phyloP scores from a whole-genome alignment of 2,113 vertebrate species.

The Dryoscopus gambensis region DNA sequence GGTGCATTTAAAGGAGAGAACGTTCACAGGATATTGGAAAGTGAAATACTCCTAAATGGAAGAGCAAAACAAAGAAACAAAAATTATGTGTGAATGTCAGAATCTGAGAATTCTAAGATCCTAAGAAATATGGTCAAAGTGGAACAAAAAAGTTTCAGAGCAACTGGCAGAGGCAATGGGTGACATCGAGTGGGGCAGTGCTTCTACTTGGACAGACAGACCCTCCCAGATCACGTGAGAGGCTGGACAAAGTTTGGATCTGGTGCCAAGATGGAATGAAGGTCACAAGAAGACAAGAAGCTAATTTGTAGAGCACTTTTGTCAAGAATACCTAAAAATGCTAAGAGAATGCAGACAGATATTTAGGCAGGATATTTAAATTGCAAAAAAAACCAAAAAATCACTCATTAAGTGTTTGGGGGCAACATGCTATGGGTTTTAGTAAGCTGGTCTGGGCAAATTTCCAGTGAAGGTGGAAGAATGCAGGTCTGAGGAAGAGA shows the following conservation, averaged over 20 bases:
- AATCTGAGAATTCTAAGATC: neutral
- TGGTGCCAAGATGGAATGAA: neutral
- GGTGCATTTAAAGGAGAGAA: neutral
- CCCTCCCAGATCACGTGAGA: rapidly evolving
- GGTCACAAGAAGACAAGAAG: neutral
- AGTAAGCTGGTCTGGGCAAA: neutral
- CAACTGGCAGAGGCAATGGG: neutral
- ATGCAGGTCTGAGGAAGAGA: neutral
- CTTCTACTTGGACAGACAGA: neutral
- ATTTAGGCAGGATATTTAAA: neutral
- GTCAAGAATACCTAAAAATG: neutral
- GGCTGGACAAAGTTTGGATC: neutral
- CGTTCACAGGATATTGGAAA: neutral
- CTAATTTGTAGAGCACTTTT: neutral
- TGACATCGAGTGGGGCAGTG: rapidly evolving
- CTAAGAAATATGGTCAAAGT: neutral
- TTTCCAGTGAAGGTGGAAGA: neutral
- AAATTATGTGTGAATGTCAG: neutral
- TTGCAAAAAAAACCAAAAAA: neutral
- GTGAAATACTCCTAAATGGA: neutral
- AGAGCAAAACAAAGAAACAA: neutral
- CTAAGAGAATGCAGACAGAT: neutral
- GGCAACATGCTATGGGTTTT: rapidly evolving
- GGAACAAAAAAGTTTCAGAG: neutral
- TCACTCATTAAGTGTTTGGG: neutral